Evolutionary conservation across 2,888 invertebrate genomes (phyloP).

Genomic region (Pyrgus malvae): DNA sequence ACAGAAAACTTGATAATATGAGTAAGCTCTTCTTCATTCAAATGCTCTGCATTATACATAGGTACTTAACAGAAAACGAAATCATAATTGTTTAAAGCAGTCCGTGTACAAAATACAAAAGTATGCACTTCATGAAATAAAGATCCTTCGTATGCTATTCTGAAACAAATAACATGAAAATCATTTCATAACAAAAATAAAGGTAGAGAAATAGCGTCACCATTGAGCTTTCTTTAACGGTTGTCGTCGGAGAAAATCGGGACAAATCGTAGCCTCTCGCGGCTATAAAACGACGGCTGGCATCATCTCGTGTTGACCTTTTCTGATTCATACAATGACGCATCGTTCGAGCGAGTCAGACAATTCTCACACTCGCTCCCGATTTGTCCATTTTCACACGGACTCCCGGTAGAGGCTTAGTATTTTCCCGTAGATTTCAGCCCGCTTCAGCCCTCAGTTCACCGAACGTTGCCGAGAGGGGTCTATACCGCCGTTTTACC

Average conservation of each 20-base stretch:
- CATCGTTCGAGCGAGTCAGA: slow-evolving; percentile 52
- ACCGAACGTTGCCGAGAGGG: slow-evolving; percentile 53
- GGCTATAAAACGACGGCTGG: slow-evolving; percentile 33
- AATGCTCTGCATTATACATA: no score
- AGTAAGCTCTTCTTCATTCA: no score
- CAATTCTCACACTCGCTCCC: slow-evolving; percentile 34
- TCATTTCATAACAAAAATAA: slow-evolving; percentile 30
- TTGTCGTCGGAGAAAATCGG: slow-evolving; percentile 54
- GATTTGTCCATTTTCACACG: slow-evolving; percentile 54
- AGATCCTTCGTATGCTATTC: no score
- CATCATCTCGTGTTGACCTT: slow-evolving; percentile 40
- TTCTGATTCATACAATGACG: slow-evolving; percentile 60
- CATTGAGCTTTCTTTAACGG: slow-evolving; percentile 69
- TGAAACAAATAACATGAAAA: slow-evolving; percentile 27
- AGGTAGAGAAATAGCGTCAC: slow-evolving; percentile 51
- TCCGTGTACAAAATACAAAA: no score
- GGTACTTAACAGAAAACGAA: no score
- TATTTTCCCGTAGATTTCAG: slow-evolving; percentile 74
- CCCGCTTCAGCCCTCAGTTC: slow-evolving; percentile 55
- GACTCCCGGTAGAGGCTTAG: slow-evolving; percentile 72
- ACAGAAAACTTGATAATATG: no score
- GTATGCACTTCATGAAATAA: no score
- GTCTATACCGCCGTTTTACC: slow-evolving; percentile 35
- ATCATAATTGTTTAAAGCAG: no score
- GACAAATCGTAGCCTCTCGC: slow-evolving; percentile 37